Evolutionary conservation across 2,888 invertebrate species (phyloP), one percentile per base, ranked within the genome.

Genomic region (Embidobia sp.): DNA sequence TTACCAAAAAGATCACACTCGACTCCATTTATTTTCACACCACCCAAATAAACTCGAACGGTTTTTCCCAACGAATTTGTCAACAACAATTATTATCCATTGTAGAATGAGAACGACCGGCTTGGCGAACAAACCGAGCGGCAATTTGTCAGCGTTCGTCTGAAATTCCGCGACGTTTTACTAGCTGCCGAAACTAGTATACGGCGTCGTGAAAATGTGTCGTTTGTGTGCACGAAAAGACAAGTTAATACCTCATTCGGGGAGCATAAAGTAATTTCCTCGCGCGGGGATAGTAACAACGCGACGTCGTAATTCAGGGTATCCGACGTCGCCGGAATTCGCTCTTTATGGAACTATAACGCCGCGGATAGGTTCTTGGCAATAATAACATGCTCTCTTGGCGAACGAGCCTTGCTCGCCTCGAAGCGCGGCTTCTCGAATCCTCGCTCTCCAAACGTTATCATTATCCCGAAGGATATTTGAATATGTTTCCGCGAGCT

Each of bases 271-370:
- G 49, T 49, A 33, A 33, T 49, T 18, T 19, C 31, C 18, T 49
- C 10, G 5, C n/a, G 29, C 48, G 16, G 8, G 29, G 48, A 48
- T 29, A 48, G 29, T 5, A 29, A 29, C 35, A 35, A 3, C 29
- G 16, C 16, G 15, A n/a, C 10, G 19, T 19, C 11, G 33, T 33
- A 49, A 33, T n/a, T 49, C 19, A 33, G 11, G 10, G 48, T 11
- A 49, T 49, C 33, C 11, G 33, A 33, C 33, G 10, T 49, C 10
- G 18, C 18, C 33, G 49, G 33, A 49, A 49, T 49, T 49, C 33
- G 11, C 1, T 18, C 33, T 48, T 48, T 48, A 48, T 48, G 31
- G 31, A 29, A 31, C 16, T 31, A 29, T 48, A 48, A 48, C 4
- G 13, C n/a, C 5, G 29, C 18, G 31, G n/a, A 48, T 29, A 29